Evolutionary conservation across 2,888 invertebrate species (phyloP), one percentile per base, ranked within the genome.

Genomic region (Andrena flavipes): DNA sequence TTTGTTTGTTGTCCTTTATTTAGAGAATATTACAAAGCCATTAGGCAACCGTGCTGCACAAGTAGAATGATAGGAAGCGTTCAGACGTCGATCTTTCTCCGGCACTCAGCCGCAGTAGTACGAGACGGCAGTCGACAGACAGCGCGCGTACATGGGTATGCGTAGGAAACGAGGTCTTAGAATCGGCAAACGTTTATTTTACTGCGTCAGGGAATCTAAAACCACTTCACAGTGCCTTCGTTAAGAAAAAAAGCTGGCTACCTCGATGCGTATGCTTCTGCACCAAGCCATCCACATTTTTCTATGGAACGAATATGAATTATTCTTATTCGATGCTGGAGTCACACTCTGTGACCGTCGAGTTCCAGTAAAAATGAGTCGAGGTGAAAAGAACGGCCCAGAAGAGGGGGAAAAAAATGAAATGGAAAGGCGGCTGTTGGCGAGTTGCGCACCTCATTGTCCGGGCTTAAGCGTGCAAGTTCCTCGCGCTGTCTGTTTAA

Each of bases 401-500:
- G 23, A 54, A 26, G 33, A 26, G 49, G 48, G 35, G 30, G 48
- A 26, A 59, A 60, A 48, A 49, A 29, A 54, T 7, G 62, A 54
- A 60, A 70, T 29, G 56, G 33, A 69, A 78, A 82, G 65, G 42
- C 30, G 59, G 48, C 77, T 65, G 54, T 63, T 73, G 72, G 71
- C 26, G 54, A 73, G 77, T 63, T 54, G 64, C 51, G 70, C 42
- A 20, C 49, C 48, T 74, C 68, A 63, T 67, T 65, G 71, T 42
- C 54, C 48, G 68, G 71, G 42, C 73, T 74, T 68, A 54, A 67
- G 23, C 51, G 69, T 64, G 60, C 71, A 42, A 71, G 20, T 62
- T 42, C 64, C 23, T 62, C 69, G 64, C 30, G 54, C 71, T 60
- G 59, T 83, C 67, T 48, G 54, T 62, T 87, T 85, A 88, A 87